Conservation (phyloP, 2,888 invertebrate genomes). For the Phasia obesa region DNA sequence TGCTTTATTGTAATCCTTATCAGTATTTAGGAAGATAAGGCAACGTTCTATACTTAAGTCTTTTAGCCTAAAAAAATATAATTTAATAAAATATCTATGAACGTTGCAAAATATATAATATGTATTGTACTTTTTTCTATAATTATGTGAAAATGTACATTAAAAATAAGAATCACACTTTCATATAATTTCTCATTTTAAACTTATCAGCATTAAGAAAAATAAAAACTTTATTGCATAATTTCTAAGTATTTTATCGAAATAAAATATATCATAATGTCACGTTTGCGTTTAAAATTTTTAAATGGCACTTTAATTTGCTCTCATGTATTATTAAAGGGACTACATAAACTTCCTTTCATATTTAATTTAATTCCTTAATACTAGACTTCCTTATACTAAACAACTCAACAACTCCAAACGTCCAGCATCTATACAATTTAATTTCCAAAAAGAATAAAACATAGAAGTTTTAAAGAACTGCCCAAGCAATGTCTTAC, state of each 20-base stretch:
- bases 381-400: slow-evolving; percentile 23
- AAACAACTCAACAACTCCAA: not conserved
- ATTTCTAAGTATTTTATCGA: not conserved
- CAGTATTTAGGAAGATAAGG: too few relatives aligned
- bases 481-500: not conserved
- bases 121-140: too few relatives aligned
- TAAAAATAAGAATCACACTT: too few relatives aligned
- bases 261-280: slow-evolving; percentile 6
- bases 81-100: too few relatives aligned
- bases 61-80: too few relatives aligned
- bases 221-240: not conserved
- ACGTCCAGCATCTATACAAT: not conserved
- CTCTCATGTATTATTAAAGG: slow-evolving; percentile 43
- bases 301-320: slow-evolving; percentile 50
- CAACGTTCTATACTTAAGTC: too few relatives aligned
- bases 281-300: slow-evolving; percentile 20
- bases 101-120: too few relatives aligned
- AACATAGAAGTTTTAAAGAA: too few relatives aligned
- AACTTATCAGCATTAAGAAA: too few relatives aligned
- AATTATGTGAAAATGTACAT: too few relatives aligned
- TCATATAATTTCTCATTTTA: too few relatives aligned
- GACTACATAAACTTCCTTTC: slow-evolving; percentile 18
- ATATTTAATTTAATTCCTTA: slow-evolving; percentile 36
- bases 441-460: not conserved
- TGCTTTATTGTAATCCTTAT: too few relatives aligned